phyloP scores from a whole-genome alignment of 2,797 vertebrate genomes.

The Eulemur coronatus region DNA sequence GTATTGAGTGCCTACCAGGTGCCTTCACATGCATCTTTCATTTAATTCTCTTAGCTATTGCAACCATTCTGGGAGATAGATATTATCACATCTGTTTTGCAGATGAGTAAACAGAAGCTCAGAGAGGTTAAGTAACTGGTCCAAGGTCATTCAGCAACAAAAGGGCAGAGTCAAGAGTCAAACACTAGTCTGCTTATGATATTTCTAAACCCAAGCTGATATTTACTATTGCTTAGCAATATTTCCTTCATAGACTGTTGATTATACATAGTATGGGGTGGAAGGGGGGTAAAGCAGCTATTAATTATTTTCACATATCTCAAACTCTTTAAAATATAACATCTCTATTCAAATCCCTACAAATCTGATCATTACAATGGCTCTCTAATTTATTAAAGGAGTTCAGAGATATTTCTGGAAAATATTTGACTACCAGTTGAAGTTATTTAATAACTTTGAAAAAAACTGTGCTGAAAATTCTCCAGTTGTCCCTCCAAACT shows the following conservation, averaged over 20 bases:
- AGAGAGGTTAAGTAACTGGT: slow-evolving; percentile 22
- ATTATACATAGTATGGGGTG: neutral
- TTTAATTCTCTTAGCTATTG: slow-evolving; percentile 38
- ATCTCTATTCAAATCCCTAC: slow-evolving; percentile 2
- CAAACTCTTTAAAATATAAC: slow-evolving; percentile 18
- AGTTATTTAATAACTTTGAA: neutral
- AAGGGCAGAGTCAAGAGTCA: neutral
- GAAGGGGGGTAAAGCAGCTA: neutral
- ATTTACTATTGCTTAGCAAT: neutral
- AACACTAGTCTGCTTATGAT: neutral
- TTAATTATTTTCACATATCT: slow-evolving; percentile 33
- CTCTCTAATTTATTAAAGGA: neutral
- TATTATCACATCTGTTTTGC: slow-evolving; percentile 56
- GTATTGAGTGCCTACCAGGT: slow-evolving; percentile 67
- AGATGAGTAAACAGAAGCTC: slow-evolving; percentile 51
- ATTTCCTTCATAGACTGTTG: neutral
- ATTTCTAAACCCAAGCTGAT: neutral
- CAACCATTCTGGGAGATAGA: slow-evolving; percentile 20
- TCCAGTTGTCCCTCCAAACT: neutral
- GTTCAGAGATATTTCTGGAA: neutral
- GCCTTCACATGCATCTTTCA: slow-evolving; percentile 53
- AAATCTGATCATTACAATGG: neutral
- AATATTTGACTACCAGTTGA: neutral
- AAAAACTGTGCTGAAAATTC: neutral
- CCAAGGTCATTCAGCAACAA: slow-evolving; percentile 13